Conservation (phyloP, 2,797 vertebrate species). For the Sebastes flavidus region DNA sequence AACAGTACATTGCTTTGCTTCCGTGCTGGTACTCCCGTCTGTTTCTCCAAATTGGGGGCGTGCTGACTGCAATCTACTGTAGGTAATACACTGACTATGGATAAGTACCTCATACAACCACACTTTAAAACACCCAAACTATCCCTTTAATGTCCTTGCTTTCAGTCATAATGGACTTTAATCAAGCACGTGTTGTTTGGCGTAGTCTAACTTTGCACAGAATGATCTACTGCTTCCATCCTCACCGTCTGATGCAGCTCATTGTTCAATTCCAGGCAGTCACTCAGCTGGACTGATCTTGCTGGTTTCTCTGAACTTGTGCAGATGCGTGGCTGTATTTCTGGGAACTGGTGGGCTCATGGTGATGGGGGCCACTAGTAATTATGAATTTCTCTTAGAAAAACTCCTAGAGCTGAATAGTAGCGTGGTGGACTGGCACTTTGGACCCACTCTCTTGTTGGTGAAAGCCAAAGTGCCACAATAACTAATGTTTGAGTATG, state of each 20-base stretch:
- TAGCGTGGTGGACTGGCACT: neutral
- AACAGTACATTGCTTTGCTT: no score
- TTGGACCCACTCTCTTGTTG: neutral
- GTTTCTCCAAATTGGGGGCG: no score
- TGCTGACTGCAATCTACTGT: no score
- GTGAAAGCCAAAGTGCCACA: neutral
- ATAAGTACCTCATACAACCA: no score
- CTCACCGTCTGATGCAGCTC: neutral
- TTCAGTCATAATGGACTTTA: neutral
- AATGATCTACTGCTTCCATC: neutral
- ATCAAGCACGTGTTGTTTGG: neutral
- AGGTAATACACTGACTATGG: no score
- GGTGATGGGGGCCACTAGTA: neutral
- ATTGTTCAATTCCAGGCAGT: neutral
- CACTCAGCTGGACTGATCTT: constrained; percentile 2
- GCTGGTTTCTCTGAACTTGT: constrained; percentile 7
- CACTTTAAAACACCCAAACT: no score
- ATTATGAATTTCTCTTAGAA: constrained; percentile 6
- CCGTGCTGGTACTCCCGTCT: no score
- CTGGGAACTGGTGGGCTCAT: neutral
- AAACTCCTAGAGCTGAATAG: neutral
- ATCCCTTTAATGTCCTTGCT: neutral
- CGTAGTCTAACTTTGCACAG: neutral
- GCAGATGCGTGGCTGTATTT: neutral
- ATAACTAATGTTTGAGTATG: neutral